Base-by-base conservation (phyloP, 2,888 invertebrate species). In the Drosophila colorata region DNA sequence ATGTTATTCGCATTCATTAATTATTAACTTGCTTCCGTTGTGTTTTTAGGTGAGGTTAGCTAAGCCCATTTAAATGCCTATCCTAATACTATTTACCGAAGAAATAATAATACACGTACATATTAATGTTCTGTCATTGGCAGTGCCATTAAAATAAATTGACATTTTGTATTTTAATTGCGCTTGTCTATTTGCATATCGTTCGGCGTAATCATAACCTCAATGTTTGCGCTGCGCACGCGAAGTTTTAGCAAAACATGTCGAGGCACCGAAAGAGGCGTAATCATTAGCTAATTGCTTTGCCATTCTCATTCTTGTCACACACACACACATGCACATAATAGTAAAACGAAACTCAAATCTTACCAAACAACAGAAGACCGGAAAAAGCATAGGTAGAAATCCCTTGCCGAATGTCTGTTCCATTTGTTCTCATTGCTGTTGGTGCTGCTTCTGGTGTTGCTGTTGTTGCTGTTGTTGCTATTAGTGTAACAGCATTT, bases 231-330 rank as follows among this genome's bases (percentile, higher is more conserved):
- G 40, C 20, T n/a, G 41, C 18, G 20, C 70, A 66, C 41, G 44
- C 49, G 56, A 60, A 60, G 60, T 46, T 59, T 43, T 3, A 28
- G 33, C 38, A 47, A 55, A 74, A 57, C 70, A 64, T 51, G 70
- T 31, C 53, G 47, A 46, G 55, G 35, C 31, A 31, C 14, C 18
- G 14, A 37, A 56, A 40, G 37, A 23, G 52, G n/a, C 49, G 48
- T 52, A 56, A 69, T 53, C 75, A 74, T 74, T 74, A 64, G 70
- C 75, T 74, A 74, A 74, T 74, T 75, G 73, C 64, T 28, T 25
- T 57, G 52, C 40, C 37, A 44, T 66, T 55, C 28, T 38, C 47
- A 51, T 47, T 38, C 35, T 6, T 31, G 59, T 55, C 40, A 33
- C 56, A 60, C 16, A 31, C 31, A 46, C 43, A 31, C 28, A 13